Conservation (phyloP, 2,113 vertebrate genomes). For the Antigone vipio region DNA sequence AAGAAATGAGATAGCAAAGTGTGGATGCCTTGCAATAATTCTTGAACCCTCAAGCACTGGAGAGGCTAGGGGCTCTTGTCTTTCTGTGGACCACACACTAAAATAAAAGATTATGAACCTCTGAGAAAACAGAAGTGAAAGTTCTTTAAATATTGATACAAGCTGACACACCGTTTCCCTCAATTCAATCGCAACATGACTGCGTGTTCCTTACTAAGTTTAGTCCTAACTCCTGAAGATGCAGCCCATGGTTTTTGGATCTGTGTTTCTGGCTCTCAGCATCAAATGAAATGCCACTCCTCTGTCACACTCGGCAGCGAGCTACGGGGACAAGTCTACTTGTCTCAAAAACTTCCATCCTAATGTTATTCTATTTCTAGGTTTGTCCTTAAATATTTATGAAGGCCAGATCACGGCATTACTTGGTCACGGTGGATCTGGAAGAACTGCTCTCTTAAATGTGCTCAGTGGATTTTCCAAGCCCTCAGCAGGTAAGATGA, state of each 20-base stretch:
- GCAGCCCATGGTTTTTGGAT: neutral
- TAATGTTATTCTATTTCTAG: constrained; percentile 33
- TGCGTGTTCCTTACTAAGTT: neutral
- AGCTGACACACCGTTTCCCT: neutral
- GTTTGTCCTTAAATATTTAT: constrained; percentile 83
- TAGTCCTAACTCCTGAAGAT: neutral
- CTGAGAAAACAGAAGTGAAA: accelerated
- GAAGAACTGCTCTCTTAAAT: constrained; percentile 85
- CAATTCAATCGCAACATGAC: neutral
- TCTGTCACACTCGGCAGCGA: neutral
- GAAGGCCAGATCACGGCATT: constrained; percentile 89
- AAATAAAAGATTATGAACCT: neutral
- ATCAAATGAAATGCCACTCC: neutral
- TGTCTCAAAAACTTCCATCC: neutral
- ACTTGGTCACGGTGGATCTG: constrained; percentile 86
- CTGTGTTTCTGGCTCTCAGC: neutral
- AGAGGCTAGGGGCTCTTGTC: neutral
- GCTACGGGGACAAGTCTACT: neutral
- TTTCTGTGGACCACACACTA: neutral
- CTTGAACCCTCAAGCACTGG: accelerated
- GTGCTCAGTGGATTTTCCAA: constrained; percentile 86
- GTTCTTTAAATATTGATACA: neutral
- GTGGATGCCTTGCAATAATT: neutral
- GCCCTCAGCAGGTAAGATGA: constrained; percentile 74
- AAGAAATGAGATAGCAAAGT: neutral